These are phyloP conservation scores for Rhagonycha lutea DNA, from an alignment of 2,888 invertebrate genomes.

Conservation along the genomic window DNA sequence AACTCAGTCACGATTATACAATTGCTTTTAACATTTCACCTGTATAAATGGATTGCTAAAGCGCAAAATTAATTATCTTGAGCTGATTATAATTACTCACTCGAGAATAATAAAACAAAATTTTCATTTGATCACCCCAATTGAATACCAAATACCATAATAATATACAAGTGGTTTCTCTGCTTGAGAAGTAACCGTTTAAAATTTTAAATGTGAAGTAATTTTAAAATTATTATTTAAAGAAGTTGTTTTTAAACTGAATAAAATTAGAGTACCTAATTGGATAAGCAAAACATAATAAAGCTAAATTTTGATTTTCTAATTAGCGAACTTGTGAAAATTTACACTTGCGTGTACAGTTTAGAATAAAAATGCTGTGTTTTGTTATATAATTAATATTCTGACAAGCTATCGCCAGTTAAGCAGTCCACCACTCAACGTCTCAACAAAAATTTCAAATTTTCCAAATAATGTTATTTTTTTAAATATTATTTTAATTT, in stretches of 20 bases:
- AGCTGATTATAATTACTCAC: slow-evolving; percentile 13
- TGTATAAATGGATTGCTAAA: not conserved
- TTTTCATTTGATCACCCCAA: slow-evolving; percentile 14
- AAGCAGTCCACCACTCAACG: too few species aligned
- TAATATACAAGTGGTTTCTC: not conserved
- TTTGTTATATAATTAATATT: too few species aligned
- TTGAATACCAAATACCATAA: not conserved
- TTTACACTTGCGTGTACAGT: too few species aligned
- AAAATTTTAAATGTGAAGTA: not conserved
- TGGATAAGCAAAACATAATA: not conserved
- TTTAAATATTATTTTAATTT: too few species aligned
- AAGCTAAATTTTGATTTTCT: too few species aligned
- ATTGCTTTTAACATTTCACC: slow-evolving; percentile 3
- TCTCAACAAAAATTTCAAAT: too few species aligned
- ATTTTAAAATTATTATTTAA: not conserved
- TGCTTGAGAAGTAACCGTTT: not conserved
- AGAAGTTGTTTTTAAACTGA: not conserved
- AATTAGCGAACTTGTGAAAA: too few species aligned
- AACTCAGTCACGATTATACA: not conserved
- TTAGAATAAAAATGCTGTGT: too few species aligned
- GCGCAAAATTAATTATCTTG: slow-evolving; percentile 5
- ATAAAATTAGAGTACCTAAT: not conserved
- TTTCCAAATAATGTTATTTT: too few species aligned
- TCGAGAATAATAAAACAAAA: slow-evolving; percentile 8
- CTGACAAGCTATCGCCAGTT: too few species aligned